phyloP scores from a whole-genome alignment of 1,140 invertebrate species.

The Zaprionus tsacasi region DNA sequence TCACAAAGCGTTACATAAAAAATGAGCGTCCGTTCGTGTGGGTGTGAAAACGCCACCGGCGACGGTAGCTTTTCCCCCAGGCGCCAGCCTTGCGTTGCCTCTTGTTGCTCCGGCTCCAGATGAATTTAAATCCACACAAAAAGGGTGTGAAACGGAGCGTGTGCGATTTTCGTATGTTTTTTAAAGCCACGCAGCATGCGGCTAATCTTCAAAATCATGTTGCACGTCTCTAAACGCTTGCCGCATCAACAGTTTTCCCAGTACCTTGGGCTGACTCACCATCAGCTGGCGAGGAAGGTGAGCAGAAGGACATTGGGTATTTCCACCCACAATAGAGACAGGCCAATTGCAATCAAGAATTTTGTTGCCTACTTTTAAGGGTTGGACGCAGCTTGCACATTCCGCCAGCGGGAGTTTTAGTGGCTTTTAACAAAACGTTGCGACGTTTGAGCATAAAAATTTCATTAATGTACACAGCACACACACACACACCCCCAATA shows the following conservation, averaged over 20 bases:
- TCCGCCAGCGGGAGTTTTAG: conserved; percentile 47
- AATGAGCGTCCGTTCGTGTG: conserved; percentile 64
- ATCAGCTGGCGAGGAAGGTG: conserved; percentile 2
- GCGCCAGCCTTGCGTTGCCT: conserved; percentile 24
- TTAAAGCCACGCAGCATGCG: conserved; percentile 59
- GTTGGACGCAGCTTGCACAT: conserved; percentile 63
- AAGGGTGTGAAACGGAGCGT: conserved; percentile 80
- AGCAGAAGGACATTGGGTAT: conserved; percentile 27
- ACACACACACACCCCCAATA: conserved; percentile 37
- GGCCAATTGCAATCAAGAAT: conserved; percentile 67
- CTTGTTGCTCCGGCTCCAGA: conserved; percentile 6
- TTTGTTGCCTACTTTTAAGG: conserved; percentile 73
- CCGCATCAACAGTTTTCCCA: conserved; percentile 65
- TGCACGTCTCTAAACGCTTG: conserved; percentile 64
- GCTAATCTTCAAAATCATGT: conserved; percentile 81
- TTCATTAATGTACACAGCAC: conserved; percentile 61
- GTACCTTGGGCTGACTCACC: conserved; percentile 57
- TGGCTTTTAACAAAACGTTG: conserved; percentile 62
- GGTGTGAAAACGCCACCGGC: conserved; percentile 66
- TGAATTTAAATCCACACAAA: conserved; percentile 30
- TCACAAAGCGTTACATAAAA: conserved; percentile 74
- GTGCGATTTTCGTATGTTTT: conserved; percentile 69
- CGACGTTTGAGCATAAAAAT: conserved; percentile 69
- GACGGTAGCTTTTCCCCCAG: conserved; percentile 16
- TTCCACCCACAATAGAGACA: background rate